Conservation (phyloP, 2,113 vertebrate species). For the Oreocharis arfaki region DNA sequence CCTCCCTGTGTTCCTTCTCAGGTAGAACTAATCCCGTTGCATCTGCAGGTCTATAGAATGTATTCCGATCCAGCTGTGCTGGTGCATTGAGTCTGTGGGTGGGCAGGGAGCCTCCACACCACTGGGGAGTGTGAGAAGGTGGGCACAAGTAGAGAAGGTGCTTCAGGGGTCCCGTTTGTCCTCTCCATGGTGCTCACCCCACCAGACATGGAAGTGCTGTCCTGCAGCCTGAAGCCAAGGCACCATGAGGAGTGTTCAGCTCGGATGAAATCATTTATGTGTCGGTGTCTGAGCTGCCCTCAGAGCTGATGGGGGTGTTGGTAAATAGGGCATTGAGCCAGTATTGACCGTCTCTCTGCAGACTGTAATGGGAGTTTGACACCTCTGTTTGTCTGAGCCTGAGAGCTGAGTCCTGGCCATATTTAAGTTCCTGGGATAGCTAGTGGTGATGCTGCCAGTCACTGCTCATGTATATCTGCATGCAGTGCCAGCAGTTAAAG, state of each 20-base stretch:
- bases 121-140: neutral
- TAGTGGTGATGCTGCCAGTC: neutral
- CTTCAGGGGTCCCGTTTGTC: neutral
- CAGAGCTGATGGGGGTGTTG: neutral
- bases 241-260: neutral
- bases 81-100: neutral
- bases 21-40: neutral
- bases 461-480: neutral
- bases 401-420: neutral
- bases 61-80: neutral
- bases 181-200: neutral
- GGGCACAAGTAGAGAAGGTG: neutral
- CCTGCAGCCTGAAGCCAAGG: neutral
- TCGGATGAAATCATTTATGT: neutral
- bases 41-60: neutral
- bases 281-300: neutral
- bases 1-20: neutral
- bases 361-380: neutral
- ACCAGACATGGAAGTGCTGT: neutral
- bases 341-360: neutral
- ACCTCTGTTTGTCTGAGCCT: neutral
- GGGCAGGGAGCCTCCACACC: neutral
- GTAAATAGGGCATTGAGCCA: neutral
- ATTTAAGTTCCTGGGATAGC: neutral
- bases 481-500: neutral